Evolutionary conservation across 1,140 invertebrate genomes (phyloP).

Genomic region (Hyposmocoma kahamanoa): DNA sequence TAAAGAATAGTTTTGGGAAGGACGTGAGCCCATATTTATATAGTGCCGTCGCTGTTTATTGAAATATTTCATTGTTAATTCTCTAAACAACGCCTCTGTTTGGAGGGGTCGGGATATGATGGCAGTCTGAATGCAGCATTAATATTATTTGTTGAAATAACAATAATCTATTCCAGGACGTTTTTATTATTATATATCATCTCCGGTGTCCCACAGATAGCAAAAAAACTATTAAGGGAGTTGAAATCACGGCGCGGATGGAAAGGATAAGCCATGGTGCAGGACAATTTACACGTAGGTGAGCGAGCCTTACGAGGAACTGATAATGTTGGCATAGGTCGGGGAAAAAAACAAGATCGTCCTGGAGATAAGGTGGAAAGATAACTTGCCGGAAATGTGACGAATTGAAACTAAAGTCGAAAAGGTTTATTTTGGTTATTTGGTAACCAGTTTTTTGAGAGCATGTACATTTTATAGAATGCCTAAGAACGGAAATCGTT

Average conservation of each 20-base stretch:
- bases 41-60: constrained; percentile 58
- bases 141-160: constrained; percentile 68
- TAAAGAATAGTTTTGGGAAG: constrained; percentile 61
- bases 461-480: too few species aligned
- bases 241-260: constrained; percentile 24
- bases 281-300: constrained; percentile 48
- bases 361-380: constrained; percentile 12
- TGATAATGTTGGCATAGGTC: constrained; percentile 58
- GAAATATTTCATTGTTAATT: constrained; percentile 71
- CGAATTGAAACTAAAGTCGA: too few species aligned
- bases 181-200: constrained; percentile 37
- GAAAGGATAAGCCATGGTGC: constrained; percentile 37
- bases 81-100: constrained; percentile 44
- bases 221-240: constrained; percentile 4
- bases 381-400: constrained; percentile 40
- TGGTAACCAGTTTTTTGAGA: too few species aligned
- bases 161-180: constrained; percentile 36
- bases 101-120: constrained; percentile 37
- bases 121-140: constrained; percentile 44
- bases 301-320: constrained; percentile 21
- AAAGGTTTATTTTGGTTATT: too few species aligned
- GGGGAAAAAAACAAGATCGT: constrained; percentile 42
- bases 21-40: constrained; percentile 58
- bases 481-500: too few species aligned
- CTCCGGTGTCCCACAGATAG: neutral